Evolutionary conservation across 1,140 invertebrate genomes (phyloP), one percentile per base, ranked within the genome.

Genomic region (Bradysia coprophila): DNA sequence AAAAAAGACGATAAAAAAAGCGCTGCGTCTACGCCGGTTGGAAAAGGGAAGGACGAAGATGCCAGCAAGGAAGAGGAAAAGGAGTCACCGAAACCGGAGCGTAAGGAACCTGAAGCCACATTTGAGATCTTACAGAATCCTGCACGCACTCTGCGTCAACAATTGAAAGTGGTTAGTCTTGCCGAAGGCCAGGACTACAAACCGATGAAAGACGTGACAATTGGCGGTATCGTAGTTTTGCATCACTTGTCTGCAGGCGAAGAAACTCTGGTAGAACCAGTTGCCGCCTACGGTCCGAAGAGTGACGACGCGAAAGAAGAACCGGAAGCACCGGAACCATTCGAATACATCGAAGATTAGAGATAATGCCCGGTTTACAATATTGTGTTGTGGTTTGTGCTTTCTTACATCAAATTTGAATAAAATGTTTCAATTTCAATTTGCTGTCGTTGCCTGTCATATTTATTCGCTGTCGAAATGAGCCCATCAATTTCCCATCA

Each of bases 171-270:
- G 4, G 66, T 97, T 13, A 71, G 77, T 36, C 65, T 94, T 42
- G 72, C 76, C 9, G 91, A 96, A 31, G 76, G 74, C 6, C 75
- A 75, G 34, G 72, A 77, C 15, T 98, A 91, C 55, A 68, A 66
- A 16, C 80, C 92, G 0, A 63, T 97, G 19, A 98, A 98, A 58
- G 91, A 95, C 54, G 68, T 93, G 9, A 75, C 76, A 11, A 90
- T 91, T 54, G 94, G 95, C 22, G 95, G 95, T 16, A 96, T 98
- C 49, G 81, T 97, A 20, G 91, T 98, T 69, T 73, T 98, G 47
- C 77, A 90, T 54, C 81, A 85, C 55, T 72, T 73, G 38, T 75
- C 78, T 11, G 75, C 74, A 1, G 71, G 72, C 22, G 85, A 91
- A 55, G 76, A 83, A 48, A 83, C 92, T 47, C 71, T 97, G 19